Base-by-base conservation (phyloP, 2,797 vertebrate genomes). In the Okamejei kenojei region DNA sequence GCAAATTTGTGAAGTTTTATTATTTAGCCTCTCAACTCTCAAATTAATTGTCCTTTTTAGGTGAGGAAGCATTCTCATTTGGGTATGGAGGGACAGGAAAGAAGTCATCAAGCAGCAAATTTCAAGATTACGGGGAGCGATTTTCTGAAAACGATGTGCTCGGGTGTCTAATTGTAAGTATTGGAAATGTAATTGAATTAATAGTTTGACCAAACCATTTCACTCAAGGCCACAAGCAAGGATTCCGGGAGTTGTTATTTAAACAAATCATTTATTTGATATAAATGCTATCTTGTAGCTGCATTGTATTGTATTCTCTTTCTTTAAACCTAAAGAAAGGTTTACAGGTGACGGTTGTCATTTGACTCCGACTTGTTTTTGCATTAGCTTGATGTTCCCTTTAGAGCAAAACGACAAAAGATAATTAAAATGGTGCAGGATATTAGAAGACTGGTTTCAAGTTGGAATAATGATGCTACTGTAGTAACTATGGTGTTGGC, bases 41-140 rank as follows among this genome's bases (percentile, higher is more conserved):
- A 91, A 74, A 74, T 73, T 26, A 29, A 74, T 23, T 74, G 7
- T 93, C 63, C 21, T 0, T 93, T 10, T 77, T 93, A 99, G 98
- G 98, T 0, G 98, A 99, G 95, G 98, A 99, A 93, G 93, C 96
- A 0, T 98, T 97, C 93, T 99, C 98, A 35, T 99, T 96, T n/a
- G 98, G 98, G 65, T 99, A 97, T 3, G 98, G 98, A 93, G 98
- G 98, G 93, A 99, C 98, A 0, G 98, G 97, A 93, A 98, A 98
- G 95, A 99, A 99, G 94, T 99, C 98, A 0, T 94, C 94, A 0
- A 97, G 97, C 95, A 97, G 97, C 94, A 98, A 98, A 93, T 99
- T 99, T 94, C 96, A 97, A 13, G 97, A 97, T 94, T 99, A 97
- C 0, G 98, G 98, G 0, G 98, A 99, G 95, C 96, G 95, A 93